A percentile compares a stretch with the other conserved stretches of the same genome.
These are phyloP conservation scores for Glaucopsyche alexis DNA, from an alignment of 2,888 invertebrate genomes.

Conservation along the genomic window DNA sequence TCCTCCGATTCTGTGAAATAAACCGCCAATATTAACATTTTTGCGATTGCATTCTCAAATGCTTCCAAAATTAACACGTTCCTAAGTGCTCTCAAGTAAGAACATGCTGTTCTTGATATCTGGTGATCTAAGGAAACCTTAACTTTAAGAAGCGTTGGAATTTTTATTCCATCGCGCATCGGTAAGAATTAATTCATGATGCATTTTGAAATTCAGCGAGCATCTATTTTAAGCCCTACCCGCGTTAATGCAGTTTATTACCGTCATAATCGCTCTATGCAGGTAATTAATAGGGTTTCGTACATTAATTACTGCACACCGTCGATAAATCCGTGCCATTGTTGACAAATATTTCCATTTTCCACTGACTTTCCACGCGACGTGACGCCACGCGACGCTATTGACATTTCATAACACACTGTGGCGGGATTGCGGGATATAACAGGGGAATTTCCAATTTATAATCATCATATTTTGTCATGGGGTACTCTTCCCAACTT, in stretches of 20 bases:
- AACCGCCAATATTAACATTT: too few species aligned
- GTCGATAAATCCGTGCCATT: not conserved
- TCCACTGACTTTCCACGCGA: not conserved
- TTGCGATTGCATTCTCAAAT: too few species aligned
- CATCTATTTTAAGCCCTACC: not conserved
- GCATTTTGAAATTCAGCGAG: not conserved
- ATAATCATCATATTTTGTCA: not conserved
- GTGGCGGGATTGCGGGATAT: not conserved
- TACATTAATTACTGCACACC: not conserved
- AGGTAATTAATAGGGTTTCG: not conserved
- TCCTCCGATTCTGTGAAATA: too few species aligned
- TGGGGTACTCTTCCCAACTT: too few species aligned
- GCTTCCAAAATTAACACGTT: too few species aligned
- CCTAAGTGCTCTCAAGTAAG: too few species aligned
- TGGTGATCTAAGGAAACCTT: too few species aligned
- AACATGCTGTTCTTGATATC: too few species aligned
- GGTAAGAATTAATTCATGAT: too few species aligned
- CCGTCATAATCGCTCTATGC: not conserved
- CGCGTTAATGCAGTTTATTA: constrained; percentile 10
- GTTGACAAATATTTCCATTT: constrained; percentile 9
- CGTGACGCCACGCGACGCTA: not conserved
- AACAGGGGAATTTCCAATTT: not conserved
- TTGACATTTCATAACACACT: not conserved
- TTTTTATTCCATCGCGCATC: too few species aligned
- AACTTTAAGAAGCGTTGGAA: too few species aligned